phyloP scores from a whole-genome alignment of 2,888 invertebrate species.

The Myathropa florea region DNA sequence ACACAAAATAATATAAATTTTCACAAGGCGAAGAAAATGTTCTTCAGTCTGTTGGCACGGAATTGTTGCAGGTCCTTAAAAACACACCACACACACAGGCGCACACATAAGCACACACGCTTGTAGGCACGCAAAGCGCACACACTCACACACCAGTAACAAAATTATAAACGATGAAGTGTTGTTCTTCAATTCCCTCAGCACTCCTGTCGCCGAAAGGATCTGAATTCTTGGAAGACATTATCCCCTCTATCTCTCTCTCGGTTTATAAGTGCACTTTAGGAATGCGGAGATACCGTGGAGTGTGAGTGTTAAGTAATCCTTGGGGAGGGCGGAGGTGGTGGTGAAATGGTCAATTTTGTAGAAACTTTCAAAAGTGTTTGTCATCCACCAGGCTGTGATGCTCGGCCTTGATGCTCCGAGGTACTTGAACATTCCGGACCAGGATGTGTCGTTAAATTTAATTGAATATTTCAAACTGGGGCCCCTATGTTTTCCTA shows the following conservation, averaged over 20 bases:
- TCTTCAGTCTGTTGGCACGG: slow-evolving; percentile 28
- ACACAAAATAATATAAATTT: background rate
- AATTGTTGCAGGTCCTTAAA: slow-evolving; percentile 33
- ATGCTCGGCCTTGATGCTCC: background rate
- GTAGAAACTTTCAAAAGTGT: background rate
- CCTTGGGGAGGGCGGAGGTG: background rate
- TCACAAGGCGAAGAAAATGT: slow-evolving; percentile 28
- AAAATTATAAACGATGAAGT: slow-evolving; percentile 34
- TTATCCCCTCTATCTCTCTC: background rate
- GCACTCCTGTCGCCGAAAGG: background rate
- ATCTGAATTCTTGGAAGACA: slow-evolving; percentile 16
- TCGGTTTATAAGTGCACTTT: background rate
- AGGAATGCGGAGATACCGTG: background rate
- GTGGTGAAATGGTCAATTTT: background rate
- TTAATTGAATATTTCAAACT: background rate
- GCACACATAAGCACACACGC: background rate
- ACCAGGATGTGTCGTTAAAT: background rate
- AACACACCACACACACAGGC: background rate
- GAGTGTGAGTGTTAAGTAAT: background rate
- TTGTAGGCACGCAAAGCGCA: background rate
- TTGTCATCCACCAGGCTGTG: background rate
- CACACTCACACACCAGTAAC: background rate
- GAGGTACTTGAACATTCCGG: background rate
- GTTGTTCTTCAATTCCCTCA: background rate
- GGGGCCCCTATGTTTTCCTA: background rate